A percentile compares a stretch with the other conserved stretches of the same genome.
phyloP scores from a whole-genome alignment of 92 coral and sea anemone genomes.

The Porites lobata region DNA sequence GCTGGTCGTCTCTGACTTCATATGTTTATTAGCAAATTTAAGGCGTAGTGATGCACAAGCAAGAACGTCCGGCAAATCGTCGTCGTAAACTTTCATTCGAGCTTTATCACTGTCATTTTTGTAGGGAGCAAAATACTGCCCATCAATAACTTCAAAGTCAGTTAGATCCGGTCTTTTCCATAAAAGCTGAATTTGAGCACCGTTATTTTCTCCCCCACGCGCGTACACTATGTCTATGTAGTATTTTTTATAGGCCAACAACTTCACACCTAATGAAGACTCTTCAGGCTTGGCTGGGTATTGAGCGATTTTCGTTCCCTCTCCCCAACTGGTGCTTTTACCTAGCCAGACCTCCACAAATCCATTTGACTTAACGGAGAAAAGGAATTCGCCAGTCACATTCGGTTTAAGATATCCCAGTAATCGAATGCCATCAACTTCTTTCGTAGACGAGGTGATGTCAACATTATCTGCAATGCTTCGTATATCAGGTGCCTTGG shows the following conservation, averaged over 20 bases:
- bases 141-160: slow-evolving; percentile 7
- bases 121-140: slow-evolving; percentile 23
- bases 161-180: slow-evolving; percentile 42
- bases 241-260: slow-evolving; percentile 13
- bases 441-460: neutral
- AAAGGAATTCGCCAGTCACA: slow-evolving; percentile 42
- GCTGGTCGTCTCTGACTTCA: slow-evolving; percentile 7
- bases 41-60: slow-evolving; percentile 4
- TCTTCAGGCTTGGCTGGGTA: neutral
- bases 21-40: slow-evolving; percentile 16
- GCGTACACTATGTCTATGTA: slow-evolving; percentile 33
- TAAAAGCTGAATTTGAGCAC: slow-evolving; percentile 26
- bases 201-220: neutral
- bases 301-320: slow-evolving; percentile 23
- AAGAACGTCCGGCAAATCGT: slow-evolving; percentile 12
- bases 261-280: neutral
- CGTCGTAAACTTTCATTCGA: slow-evolving; percentile 28
- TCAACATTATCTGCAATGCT: neutral
- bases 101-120: slow-evolving; percentile 16
- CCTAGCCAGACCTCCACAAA: slow-evolving; percentile 67
- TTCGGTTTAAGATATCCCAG: slow-evolving; percentile 61
- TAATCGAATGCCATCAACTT: slow-evolving; percentile 17
- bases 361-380: slow-evolving; percentile 53
- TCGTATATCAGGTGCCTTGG: slow-evolving; percentile 56
- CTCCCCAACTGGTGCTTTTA: slow-evolving; percentile 29